Base-by-base conservation (phyloP, 2,113 vertebrate species). In the Catagonus wagneri region DNA sequence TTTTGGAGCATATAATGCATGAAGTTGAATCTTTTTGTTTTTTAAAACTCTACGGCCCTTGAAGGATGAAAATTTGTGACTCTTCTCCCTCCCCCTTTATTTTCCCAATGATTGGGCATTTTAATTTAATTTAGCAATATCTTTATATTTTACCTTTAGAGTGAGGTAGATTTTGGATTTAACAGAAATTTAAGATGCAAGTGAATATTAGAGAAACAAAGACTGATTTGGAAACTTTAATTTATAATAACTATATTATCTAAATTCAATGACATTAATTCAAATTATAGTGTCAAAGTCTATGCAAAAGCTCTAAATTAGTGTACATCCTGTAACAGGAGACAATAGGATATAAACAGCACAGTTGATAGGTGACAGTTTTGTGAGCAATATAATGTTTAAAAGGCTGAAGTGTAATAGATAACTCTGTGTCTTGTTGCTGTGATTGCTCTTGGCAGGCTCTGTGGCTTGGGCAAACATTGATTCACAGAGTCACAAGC, bases 171-270 rank as follows among this genome's bases (percentile, higher is more conserved):
- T 90, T 66, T 68, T 12, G 34, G 52, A 29, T 79, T 56, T 92
- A 90, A 66, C 6, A 75, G 44, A 68, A 65, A 91, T 60, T 92
- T 89, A 72, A 89, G 66, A 22, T 65, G 34, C 44, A 27, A 83
- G 83, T 32, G 56, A 89, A 92, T 83, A 56, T 89, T 65, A 76
- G 93, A 91, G 58, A 83, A 80, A 92, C 7, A 60, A 13, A 58
- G 56, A 83, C 75, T 92, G 63, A 60, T 71, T 56, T 86, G 23
- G 76, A 81, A 90, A 65, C 16, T 74, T 96, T 83, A 50, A 83
- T 75, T 92, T 56, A 25, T 78, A 61, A 39, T 52, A n/a, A 36
- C 68, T 29, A 60, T 83, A 65, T 11, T 87, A 39, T 52, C 27
- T 50, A 65, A 84, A 60, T 27, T 89, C 63, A 68, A 1, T 88